phyloP scores from a whole-genome alignment of 2,113 vertebrate genomes.

The Dipodomys merriami region DNA sequence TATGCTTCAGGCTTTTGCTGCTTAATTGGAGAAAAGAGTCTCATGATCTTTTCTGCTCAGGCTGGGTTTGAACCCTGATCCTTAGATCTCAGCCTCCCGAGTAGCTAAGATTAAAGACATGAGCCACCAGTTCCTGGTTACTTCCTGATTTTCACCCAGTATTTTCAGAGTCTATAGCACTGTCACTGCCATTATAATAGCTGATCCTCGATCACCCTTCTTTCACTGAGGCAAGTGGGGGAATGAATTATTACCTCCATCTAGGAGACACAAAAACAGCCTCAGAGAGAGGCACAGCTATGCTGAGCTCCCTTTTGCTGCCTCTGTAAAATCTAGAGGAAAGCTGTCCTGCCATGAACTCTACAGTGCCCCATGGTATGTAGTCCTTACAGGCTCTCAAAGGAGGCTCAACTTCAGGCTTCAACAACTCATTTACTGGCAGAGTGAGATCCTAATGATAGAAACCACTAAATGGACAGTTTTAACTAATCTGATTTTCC shows the following conservation, averaged over 20 bases:
- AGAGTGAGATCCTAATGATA: slow-evolving; percentile 53
- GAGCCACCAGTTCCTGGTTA: no score
- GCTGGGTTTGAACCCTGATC: no score
- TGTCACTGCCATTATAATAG: rapidly evolving
- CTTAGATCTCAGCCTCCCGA: no score
- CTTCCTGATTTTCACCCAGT: not conserved
- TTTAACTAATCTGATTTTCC: slow-evolving; percentile 64
- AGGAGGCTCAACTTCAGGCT: slow-evolving; percentile 39
- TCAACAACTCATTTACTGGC: slow-evolving; percentile 57
- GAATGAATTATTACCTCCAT: not conserved
- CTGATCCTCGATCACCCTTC: not conserved
- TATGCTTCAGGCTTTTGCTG: no score
- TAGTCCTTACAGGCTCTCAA: not conserved
- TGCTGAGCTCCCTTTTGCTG: not conserved
- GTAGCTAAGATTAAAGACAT: no score
- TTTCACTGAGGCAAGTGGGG: not conserved
- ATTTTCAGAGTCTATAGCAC: not conserved
- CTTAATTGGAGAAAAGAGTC: no score
- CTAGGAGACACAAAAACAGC: not conserved
- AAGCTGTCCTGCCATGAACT: not conserved
- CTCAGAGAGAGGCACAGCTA: not conserved
- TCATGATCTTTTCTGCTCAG: no score
- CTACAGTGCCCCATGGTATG: not conserved
- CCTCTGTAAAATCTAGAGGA: not conserved
- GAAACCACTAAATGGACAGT: slow-evolving; percentile 47